Evolutionary conservation across 2,888 invertebrate species (phyloP).

Genomic region (Resseliella maxima): DNA sequence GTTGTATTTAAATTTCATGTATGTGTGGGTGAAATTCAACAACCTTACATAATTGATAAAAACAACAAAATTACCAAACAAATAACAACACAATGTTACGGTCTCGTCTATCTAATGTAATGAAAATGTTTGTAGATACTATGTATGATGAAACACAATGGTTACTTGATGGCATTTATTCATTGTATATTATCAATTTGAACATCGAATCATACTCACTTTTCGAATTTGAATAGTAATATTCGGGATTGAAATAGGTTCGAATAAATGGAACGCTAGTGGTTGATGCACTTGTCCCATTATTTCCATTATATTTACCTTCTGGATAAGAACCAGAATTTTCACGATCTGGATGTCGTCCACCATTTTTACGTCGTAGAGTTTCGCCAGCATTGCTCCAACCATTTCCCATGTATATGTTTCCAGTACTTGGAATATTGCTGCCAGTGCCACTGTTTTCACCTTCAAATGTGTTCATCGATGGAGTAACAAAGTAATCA

Average conservation of each 20-base stretch:
- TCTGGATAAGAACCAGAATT: slow-evolving; percentile 58
- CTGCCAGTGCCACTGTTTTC: neutral
- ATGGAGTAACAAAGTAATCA: slow-evolving; percentile 59
- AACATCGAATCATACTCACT: slow-evolving; percentile 55
- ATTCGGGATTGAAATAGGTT: slow-evolving; percentile 67
- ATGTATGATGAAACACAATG: neutral
- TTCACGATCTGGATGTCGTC: neutral
- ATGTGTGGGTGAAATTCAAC: no score
- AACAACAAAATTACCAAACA: no score
- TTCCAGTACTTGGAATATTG: neutral
- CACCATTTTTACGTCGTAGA: neutral
- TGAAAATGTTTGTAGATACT: neutral
- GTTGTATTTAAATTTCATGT: no score
- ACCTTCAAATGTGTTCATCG: slow-evolving; percentile 60
- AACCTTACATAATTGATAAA: no score
- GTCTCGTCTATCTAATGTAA: no score
- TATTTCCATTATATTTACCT: slow-evolving; percentile 61
- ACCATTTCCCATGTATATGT: slow-evolving; percentile 8
- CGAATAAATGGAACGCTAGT: slow-evolving; percentile 66
- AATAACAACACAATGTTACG: no score
- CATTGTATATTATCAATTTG: neutral
- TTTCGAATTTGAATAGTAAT: slow-evolving; percentile 61
- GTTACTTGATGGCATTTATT: neutral
- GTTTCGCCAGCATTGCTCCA: slow-evolving; percentile 35
- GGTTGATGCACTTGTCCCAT: slow-evolving; percentile 20